Conservation (phyloP, 2,113 vertebrate genomes). For the Falco punctatus region DNA sequence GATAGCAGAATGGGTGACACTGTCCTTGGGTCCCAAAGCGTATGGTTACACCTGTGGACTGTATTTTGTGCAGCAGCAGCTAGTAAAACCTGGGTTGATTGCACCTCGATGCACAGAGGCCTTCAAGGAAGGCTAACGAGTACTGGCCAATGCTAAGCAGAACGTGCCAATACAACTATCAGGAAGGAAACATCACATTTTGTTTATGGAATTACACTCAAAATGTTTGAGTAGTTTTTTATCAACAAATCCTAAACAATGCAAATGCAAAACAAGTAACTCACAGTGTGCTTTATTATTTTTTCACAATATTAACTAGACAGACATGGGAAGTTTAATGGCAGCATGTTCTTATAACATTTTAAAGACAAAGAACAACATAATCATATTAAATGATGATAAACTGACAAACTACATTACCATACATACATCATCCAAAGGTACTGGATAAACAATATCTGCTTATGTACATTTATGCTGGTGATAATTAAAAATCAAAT, state of each 20-base stretch:
- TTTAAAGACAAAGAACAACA: constrained; percentile 65
- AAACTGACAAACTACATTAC: constrained; percentile 65
- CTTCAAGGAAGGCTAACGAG: neutral
- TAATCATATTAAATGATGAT: constrained; percentile 65
- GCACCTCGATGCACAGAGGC: neutral
- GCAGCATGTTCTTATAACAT: constrained; percentile 65
- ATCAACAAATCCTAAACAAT: neutral
- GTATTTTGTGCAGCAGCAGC: neutral
- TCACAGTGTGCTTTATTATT: constrained; percentile 75
- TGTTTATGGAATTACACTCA: neutral
- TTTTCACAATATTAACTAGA: constrained; percentile 72
- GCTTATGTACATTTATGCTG: constrained; percentile 65
- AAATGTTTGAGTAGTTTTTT: neutral
- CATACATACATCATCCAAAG: constrained; percentile 63
- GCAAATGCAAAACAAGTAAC: constrained; percentile 37
- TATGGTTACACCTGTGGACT: neutral
- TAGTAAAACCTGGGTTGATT: neutral
- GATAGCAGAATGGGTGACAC: neutral
- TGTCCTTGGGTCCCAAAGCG: neutral
- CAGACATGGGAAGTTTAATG: constrained; percentile 66
- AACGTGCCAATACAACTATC: neutral
- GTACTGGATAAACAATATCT: constrained; percentile 52
- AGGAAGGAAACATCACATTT: neutral
- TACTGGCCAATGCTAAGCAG: neutral
- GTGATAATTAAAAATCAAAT: constrained; percentile 68